These are phyloP conservation scores for Pipistrellus pygmaeus DNA, from an alignment of 2,797 vertebrate species.

Conservation along the genomic window DNA sequence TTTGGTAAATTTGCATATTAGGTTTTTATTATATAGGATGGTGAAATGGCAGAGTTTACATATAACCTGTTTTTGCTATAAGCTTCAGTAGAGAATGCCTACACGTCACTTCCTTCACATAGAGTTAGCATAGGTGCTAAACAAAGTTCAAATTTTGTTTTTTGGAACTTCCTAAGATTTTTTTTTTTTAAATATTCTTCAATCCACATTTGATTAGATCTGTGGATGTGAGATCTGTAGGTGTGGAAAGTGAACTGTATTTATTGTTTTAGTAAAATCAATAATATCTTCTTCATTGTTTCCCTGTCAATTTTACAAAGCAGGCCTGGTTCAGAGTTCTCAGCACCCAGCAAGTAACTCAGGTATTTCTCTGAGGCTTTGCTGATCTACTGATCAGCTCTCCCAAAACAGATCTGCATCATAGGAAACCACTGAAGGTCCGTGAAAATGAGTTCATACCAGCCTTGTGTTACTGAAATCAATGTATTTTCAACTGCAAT, in stretches of 20 bases:
- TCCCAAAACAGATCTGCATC: background rate
- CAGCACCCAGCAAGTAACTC: background rate
- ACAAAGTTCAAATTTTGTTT: background rate
- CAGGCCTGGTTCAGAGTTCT: background rate
- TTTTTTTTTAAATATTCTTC: background rate
- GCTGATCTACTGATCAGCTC: background rate
- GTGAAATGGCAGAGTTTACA: background rate
- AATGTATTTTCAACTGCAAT: background rate
- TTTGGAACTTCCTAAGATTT: background rate
- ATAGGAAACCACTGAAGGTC: background rate
- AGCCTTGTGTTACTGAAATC: background rate
- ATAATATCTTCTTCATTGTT: background rate
- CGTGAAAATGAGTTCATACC: background rate
- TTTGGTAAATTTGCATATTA: too few species aligned
- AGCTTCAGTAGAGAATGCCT: background rate
- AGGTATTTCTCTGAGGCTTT: background rate
- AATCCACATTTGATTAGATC: background rate
- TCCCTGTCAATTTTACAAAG: background rate
- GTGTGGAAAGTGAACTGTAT: background rate
- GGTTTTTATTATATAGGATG: too few species aligned
- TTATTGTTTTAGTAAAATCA: slow-evolving; percentile 22
- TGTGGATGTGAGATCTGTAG: background rate
- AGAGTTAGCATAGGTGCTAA: background rate
- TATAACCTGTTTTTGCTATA: background rate
- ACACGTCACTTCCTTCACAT: background rate